Evolutionary conservation across 2,888 invertebrate species (phyloP), one percentile per base, ranked within the genome.

Genomic region (Empis livida): DNA sequence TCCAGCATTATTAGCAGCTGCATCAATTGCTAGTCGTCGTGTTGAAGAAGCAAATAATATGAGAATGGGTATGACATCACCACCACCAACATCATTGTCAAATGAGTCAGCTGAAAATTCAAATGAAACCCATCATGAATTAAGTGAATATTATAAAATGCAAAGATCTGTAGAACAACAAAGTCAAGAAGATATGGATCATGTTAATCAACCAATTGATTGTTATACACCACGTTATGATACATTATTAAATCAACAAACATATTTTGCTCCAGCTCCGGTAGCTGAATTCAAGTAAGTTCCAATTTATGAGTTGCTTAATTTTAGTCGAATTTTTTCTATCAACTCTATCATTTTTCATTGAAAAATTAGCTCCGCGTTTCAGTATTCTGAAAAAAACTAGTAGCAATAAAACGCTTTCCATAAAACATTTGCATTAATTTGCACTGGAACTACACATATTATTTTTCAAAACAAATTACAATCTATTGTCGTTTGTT

Each of bases 261-360:
- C 61, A 45, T 70, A 67, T 46, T 61, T 56, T 45, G 43, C 52
- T 13, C 56, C 58, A 35, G 64, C 63, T 31, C 70, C 68, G 11
- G 68, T 67, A 45, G 63, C 67, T 31, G 65, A 70, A 53, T 70
- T 62, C 53, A 65, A 64, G 68, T 70, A 52, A 60, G 63, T 62
- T 37, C 10, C 13, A 27, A n/a, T n/a, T n/a, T n/a, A n/a, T n/a
- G n/a, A n/a, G n/a, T n/a, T n/a, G n/a, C n/a, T n/a, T n/a, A n/a
- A n/a, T n/a, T n/a, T n/a, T n/a, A n/a, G n/a, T n/a, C n/a, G n/a
- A n/a, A n/a, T n/a, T n/a, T n/a, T n/a, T n/a, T n/a, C n/a, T n/a
- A n/a, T n/a, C n/a, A n/a, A n/a, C n/a, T n/a, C n/a, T n/a, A n/a
- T n/a, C n/a, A n/a, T n/a, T n/a, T n/a, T n/a, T n/a, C n/a, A n/a